phyloP scores from a whole-genome alignment of 2,113 vertebrate species.

The Gymnocephalus cernua region DNA sequence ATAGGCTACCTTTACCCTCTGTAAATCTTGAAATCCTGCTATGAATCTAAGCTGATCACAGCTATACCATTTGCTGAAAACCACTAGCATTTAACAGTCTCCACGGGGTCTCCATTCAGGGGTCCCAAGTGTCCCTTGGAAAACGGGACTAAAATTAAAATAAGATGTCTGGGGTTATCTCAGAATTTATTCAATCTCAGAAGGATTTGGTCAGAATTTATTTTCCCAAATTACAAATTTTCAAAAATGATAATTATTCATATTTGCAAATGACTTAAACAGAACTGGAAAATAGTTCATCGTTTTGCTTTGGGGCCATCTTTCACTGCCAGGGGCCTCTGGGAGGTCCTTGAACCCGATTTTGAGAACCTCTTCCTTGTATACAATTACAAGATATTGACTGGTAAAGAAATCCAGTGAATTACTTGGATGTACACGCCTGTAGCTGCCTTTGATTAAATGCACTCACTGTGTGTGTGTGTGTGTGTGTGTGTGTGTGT shows the following conservation, averaged over 20 bases:
- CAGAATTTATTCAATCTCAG: background rate
- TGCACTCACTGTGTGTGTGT: background rate
- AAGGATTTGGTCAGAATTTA: background rate
- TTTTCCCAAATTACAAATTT: background rate
- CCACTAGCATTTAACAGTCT: background rate
- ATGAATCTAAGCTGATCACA: background rate
- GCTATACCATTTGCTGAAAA: background rate
- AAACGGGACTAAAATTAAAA: background rate
- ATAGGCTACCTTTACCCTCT: background rate
- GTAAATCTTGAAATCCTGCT: background rate
- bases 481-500: too few species aligned
- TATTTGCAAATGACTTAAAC: background rate
- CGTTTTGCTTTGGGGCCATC: background rate
- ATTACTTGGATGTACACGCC: slow-evolving; percentile 2
- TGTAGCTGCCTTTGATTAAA: slow-evolving; percentile 5
- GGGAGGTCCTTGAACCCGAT: too few species aligned
- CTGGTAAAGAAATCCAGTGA: slow-evolving; percentile 2
- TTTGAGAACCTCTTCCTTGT: background rate
- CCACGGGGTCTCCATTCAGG: background rate
- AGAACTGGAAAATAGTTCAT: background rate
- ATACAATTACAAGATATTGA: background rate
- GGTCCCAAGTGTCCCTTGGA: background rate
- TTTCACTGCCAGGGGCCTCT: background rate
- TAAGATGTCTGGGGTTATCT: background rate
- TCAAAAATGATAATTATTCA: background rate